Evolutionary conservation across 2,113 vertebrate genomes (phyloP).

Genomic region (Lipophrys pholis): DNA sequence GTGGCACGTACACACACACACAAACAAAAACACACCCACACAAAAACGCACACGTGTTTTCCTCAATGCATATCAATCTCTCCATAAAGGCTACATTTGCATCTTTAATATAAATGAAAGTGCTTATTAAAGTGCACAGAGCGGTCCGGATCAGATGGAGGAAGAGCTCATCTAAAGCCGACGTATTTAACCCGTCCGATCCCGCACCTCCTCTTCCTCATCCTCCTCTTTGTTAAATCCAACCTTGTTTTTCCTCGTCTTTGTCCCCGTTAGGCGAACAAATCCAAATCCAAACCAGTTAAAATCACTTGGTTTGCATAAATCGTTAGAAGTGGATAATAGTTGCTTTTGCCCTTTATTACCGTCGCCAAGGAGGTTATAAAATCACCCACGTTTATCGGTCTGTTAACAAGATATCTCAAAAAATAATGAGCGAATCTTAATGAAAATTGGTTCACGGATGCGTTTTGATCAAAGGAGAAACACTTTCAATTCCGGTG

Average conservation of each 20-base stretch:
- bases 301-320: too few species aligned
- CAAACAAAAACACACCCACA: slow-evolving; percentile 34
- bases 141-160: slow-evolving; percentile 67
- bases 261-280: background rate
- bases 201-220: background rate
- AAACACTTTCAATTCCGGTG: too few species aligned
- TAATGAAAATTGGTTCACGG: too few species aligned
- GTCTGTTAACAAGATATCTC: too few species aligned
- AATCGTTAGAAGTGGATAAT: too few species aligned
- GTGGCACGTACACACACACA: slow-evolving; percentile 41
- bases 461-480: too few species aligned
- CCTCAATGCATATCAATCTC: slow-evolving; percentile 79
- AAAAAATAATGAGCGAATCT: too few species aligned
- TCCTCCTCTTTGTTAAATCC: slow-evolving; percentile 8
- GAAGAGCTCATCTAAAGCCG: slow-evolving; percentile 64
- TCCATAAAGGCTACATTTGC: slow-evolving; percentile 85
- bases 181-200: slow-evolving; percentile 58
- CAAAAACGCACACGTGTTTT: slow-evolving; percentile 4
- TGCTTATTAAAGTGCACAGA: slow-evolving; percentile 80
- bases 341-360: too few species aligned
- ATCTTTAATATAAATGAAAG: slow-evolving; percentile 85
- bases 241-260: slow-evolving; percentile 21
- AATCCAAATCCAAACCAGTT: too few species aligned
- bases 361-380: too few species aligned
- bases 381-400: too few species aligned